Evolutionary conservation across 2,113 vertebrate genomes (phyloP), one percentile per base, ranked within the genome.

Genomic region (Orientallactaga bullata): DNA sequence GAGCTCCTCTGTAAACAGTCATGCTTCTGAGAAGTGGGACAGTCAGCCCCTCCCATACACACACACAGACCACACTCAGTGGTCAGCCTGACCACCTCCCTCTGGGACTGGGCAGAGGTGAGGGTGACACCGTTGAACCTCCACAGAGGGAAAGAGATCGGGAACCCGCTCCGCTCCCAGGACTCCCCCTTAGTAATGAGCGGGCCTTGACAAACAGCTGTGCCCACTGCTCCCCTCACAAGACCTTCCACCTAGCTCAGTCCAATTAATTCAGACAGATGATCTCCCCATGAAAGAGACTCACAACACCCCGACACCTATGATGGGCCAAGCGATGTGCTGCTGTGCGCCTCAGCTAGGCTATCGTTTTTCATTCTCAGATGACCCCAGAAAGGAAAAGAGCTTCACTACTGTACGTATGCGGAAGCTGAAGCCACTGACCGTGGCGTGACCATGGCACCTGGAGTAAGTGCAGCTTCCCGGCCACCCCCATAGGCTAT

Each of bases 201-300:
- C 77, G 47, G 63, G 13, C 69, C 66, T 30, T 89, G 32, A n/a
- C 12, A 32, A 63, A 84, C 7, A 87, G 66, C 24, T 37, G 26
- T 16, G 3, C 15, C 69, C 80, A 55, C 24, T 10, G 26, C 76
- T 15, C 51, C 37, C 32, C 20, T 55, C 60, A 60, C 10, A 35
- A 72, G 77, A 42, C 71, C 84, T 80, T 79, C 66, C 42, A 51
- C 32, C 61, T 35, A 88, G 71, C 55, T 88, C 73, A 89, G 74
- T 51, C 39, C 30, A 37, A 79, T 39, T 47, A 87, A 39, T 71
- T 85, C 51, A 24, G 63, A 89, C 63, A 88, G 83, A 77, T 17
- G 5, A 23, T 23, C 65, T 89, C 80, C 65, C 21, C 37, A 68
- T 32, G 60, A 77, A 85, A 65, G 58, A 42, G 28, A 24, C 32